These are phyloP conservation scores for Eupristina koningsbergeri DNA, from an alignment of 1,140 invertebrate genomes.

Conservation along the genomic window DNA sequence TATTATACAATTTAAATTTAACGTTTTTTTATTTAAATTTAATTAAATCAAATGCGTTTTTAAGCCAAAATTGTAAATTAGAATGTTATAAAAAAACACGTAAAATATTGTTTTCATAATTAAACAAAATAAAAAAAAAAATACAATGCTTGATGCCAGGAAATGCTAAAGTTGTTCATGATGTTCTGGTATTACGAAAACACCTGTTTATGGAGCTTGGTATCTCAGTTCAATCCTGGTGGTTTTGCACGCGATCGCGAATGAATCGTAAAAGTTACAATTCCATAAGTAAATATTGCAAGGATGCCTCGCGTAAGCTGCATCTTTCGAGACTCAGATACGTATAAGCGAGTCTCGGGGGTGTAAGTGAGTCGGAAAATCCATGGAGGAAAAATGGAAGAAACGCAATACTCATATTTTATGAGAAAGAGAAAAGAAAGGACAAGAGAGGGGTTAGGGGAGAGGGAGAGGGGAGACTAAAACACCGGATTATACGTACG, in stretches of 20 bases:
- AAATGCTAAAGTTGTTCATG: constrained; percentile 18
- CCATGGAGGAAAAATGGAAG: not conserved
- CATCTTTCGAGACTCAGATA: not conserved
- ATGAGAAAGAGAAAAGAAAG: not conserved
- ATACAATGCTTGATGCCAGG: not conserved
- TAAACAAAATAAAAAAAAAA: not conserved
- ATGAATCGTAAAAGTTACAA: constrained; percentile 35
- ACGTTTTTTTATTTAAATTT: too few relatives aligned
- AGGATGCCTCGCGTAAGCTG: not conserved
- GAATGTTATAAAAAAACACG: too few relatives aligned
- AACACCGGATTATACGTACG: not conserved
- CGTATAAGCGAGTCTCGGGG: not conserved
- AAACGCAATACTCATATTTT: not conserved
- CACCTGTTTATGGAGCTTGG: not conserved
- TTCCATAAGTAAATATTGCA: constrained; percentile 34
- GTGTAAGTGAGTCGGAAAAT: not conserved
- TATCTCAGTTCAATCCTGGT: not conserved
- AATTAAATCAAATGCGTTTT: too few relatives aligned
- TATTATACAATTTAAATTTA: too few relatives aligned
- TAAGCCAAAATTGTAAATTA: too few relatives aligned
- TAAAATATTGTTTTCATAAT: not conserved
- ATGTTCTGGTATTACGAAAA: not conserved
- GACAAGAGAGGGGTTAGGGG: too few relatives aligned
- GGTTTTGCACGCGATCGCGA: not conserved
- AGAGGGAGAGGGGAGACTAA: too few relatives aligned